Evolutionary conservation across 2,113 vertebrate genomes (phyloP).

Genomic region (Porphyrio hochstetteri): DNA sequence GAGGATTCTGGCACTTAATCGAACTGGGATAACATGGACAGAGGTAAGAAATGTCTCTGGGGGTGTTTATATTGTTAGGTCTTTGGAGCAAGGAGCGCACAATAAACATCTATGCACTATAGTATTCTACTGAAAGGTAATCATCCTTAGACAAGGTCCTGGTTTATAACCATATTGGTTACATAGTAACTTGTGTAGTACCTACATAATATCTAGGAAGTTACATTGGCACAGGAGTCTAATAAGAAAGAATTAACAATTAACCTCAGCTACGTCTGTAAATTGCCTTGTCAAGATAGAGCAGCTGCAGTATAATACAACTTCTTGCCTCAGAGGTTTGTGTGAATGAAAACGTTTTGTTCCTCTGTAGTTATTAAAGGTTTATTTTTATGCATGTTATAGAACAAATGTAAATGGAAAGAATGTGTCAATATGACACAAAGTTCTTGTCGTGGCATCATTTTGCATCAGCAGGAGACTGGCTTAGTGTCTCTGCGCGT

Average conservation of each 20-base stretch:
- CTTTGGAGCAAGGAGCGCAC: not conserved
- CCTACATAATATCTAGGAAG: not conserved
- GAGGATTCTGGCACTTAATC: slow-evolving; percentile 83
- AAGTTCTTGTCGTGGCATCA: not conserved
- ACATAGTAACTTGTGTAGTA: rapidly evolving
- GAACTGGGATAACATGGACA: slow-evolving; percentile 85
- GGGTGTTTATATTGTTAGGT: not conserved
- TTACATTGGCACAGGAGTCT: not conserved
- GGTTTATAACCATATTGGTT: not conserved
- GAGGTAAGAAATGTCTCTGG: slow-evolving; percentile 78
- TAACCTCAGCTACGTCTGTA: not conserved
- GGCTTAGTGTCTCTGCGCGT: not conserved
- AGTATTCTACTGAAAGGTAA: not conserved
- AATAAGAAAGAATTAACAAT: not conserved
- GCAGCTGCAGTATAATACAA: not conserved
- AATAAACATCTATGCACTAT: not conserved
- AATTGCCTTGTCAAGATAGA: not conserved
- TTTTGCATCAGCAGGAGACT: not conserved
- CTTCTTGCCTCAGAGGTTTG: not conserved
- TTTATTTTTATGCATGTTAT: not conserved
- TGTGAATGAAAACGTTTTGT: not conserved
- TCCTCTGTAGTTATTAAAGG: not conserved
- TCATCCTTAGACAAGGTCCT: not conserved
- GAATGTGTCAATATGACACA: not conserved
- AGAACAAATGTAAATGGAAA: not conserved